A percentile compares a stretch with the other conserved stretches of the same genome.
phyloP scores from a whole-genome alignment of 2,113 vertebrate species.

The Ceyx cyanopectus region DNA sequence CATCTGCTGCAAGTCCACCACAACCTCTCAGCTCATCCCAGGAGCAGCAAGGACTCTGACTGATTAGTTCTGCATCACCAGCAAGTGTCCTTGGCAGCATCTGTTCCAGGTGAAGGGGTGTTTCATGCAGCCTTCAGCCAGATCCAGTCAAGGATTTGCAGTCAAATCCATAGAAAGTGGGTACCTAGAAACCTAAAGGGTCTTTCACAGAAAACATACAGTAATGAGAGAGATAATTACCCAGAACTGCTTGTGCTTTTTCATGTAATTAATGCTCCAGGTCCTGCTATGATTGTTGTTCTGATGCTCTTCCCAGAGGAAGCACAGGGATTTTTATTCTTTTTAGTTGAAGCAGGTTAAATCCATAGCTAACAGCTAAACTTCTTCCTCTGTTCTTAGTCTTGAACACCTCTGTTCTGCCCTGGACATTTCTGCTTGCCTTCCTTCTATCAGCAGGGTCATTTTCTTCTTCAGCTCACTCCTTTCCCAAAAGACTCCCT shows the following conservation, averaged over 20 bases:
- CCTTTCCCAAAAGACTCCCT: neutral
- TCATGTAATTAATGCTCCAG: neutral
- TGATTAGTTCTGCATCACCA: slow-evolving; percentile 42
- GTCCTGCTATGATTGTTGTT: neutral
- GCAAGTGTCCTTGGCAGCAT: slow-evolving; percentile 17
- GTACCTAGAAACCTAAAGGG: neutral
- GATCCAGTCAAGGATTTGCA: neutral
- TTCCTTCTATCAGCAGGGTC: neutral
- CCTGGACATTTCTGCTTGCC: neutral
- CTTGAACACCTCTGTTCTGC: neutral
- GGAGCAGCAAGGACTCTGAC: slow-evolving; percentile 15
- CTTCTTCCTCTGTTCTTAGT: neutral
- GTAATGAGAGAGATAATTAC: neutral
- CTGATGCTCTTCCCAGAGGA: neutral
- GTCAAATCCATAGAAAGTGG: neutral
- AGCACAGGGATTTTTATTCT: neutral
- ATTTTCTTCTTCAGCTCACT: neutral
- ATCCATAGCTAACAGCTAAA: neutral
- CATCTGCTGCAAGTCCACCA: neutral
- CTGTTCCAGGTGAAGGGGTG: neutral
- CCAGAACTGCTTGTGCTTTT: neutral
- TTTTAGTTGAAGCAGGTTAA: neutral
- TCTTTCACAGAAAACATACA: neutral
- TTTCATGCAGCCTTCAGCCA: neutral
- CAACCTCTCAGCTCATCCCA: neutral